A percentile compares a stretch with the other conserved stretches of the same genome.
Evolutionary conservation across 2,797 vertebrate genomes (phyloP).

Genomic region (Apogon hyalosoma): DNA sequence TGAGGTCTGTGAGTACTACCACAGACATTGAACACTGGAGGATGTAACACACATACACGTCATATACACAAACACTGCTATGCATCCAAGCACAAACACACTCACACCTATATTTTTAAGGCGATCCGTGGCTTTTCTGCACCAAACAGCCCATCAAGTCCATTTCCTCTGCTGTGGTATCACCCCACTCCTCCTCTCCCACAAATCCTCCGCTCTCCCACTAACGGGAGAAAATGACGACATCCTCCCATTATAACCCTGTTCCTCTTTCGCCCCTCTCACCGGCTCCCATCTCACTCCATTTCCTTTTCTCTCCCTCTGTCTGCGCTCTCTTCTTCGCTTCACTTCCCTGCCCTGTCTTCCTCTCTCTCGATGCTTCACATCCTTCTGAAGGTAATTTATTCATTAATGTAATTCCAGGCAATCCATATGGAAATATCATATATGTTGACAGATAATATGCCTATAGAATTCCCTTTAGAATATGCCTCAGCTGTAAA

Average conservation of each 20-base stretch:
- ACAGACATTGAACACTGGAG: constrained; percentile 15
- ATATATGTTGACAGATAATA: constrained; percentile 34
- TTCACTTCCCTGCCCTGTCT: constrained; percentile 24
- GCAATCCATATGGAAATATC: constrained; percentile 48
- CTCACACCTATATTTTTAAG: constrained; percentile 40
- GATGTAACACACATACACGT: not conserved
- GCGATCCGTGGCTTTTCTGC: constrained; percentile 52
- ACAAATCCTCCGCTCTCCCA: constrained; percentile 50
- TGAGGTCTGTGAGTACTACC: constrained; percentile 25
- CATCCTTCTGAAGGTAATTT: constrained; percentile 56
- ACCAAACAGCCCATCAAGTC: constrained; percentile 75
- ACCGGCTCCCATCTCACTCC: constrained; percentile 54
- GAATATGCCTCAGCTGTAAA: not conserved
- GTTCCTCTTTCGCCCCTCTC: constrained; percentile 35
- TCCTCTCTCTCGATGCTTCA: constrained; percentile 24
- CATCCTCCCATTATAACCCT: constrained; percentile 66
- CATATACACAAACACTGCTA: constrained; percentile 32
- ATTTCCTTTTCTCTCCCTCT: constrained; percentile 46
- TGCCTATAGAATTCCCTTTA: constrained; percentile 9
- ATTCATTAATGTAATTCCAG: constrained; percentile 59
- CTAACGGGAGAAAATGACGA: constrained; percentile 65
- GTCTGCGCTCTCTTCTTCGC: constrained; percentile 11
- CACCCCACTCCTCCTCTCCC: constrained; percentile 30
- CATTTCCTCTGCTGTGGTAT: constrained; percentile 61
- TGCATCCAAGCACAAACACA: constrained; percentile 36